Base-by-base conservation (phyloP, 2,113 vertebrate species). In the Pavo muticus region DNA sequence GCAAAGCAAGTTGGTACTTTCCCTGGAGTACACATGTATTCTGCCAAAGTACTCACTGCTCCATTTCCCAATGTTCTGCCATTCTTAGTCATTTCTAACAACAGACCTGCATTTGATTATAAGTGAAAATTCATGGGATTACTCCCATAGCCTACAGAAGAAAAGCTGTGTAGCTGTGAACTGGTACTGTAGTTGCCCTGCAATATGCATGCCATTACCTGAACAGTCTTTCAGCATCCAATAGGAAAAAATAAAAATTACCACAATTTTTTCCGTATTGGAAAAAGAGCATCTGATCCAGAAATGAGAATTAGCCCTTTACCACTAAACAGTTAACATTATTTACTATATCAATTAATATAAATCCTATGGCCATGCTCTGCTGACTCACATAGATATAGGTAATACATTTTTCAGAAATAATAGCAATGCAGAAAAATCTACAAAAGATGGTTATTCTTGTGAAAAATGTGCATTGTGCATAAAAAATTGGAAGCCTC, bases 341-440 rank as follows among this genome's bases (percentile, higher is more conserved):
- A 48, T 9, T 54, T 44, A 40, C 47, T 9, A 0, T 11, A 50
- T 27, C 25, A 73, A n/a, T 27, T 65, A 74, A 68, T 40, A 65
- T 63, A 83, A 74, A 70, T 12, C 1, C 2, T 42, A n/a, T 18
- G 24, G 21, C n/a, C 3, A 25, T 75, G 75, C 5, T 77, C 30
- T 19, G 14, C 29, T 86, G 37, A 47, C 4, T 57, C 7, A 27
- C 2, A 67, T 84, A 85, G 79, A 35, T 2, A 4, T 1, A 48
- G 48, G 61, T 14, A 20, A 52, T 65, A 85, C 69, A 40, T 50
- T 80, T 48, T 87, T 54, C 45, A 60, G 48, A 92, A 76, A 71
- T 56, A 0, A 42, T 1, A 75, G 10, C 11, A n/a, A 29, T 3
- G 9, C 10, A 86, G 65, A 69, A 60, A 18, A 18, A 0, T 1